phyloP scores from a whole-genome alignment of 2,888 invertebrate species.

The Calliopum simillimum region DNA sequence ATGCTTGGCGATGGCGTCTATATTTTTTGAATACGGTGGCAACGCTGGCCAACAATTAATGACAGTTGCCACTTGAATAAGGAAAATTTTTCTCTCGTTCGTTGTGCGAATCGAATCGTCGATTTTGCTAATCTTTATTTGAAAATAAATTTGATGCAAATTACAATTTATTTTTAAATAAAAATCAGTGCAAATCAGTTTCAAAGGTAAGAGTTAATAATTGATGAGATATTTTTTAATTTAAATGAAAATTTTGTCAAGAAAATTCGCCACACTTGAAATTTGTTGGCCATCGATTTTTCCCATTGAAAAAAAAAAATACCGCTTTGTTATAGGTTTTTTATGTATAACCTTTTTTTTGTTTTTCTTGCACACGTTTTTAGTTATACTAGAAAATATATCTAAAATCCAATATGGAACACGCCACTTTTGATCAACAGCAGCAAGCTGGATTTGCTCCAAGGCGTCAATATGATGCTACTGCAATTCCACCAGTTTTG shows the following conservation, averaged over 20 bases:
- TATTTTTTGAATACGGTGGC: too few species aligned
- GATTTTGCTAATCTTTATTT: constrained; percentile 65
- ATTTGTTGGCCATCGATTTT: neutral
- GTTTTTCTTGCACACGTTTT: constrained; percentile 24
- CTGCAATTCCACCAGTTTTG: constrained; percentile 30
- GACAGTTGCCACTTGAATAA: too few species aligned
- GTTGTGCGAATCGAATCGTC: constrained; percentile 34
- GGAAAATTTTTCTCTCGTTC: constrained; percentile 13
- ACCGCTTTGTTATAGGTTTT: constrained; percentile 22
- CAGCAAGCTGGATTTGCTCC: constrained; percentile 62
- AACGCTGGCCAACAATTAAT: too few species aligned
- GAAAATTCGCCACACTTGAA: neutral
- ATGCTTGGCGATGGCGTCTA: too few species aligned
- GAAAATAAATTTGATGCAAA: constrained; percentile 61
- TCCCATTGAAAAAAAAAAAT: neutral
- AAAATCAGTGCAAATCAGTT: constrained; percentile 60
- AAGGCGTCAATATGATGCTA: constrained; percentile 60
- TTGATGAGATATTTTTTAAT: constrained; percentile 41
- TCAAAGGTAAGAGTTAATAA: constrained; percentile 5
- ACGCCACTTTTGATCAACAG: constrained; percentile 36
- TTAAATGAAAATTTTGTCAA: constrained; percentile 44
- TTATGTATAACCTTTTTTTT: constrained; percentile 36
- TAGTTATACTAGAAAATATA: constrained; percentile 41
- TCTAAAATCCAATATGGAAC: constrained; percentile 22
- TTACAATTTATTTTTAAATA: constrained; percentile 65